Base-by-base conservation (phyloP, 2,888 invertebrate genomes). In the Rhagonycha fulva region DNA sequence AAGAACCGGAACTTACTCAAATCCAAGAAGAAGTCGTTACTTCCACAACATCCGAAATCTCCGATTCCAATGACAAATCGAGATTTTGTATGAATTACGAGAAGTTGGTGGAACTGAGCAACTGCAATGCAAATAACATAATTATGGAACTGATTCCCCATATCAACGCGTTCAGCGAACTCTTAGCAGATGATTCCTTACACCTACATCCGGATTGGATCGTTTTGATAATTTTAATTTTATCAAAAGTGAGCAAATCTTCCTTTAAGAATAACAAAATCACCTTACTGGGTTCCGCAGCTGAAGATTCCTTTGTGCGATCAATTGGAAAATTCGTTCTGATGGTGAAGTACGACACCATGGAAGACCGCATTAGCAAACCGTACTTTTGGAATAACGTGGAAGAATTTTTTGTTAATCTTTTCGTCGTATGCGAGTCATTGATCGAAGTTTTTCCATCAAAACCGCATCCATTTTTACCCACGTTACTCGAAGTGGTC, bases 181-280 rank as follows among this genome's bases (percentile, higher is more conserved):
- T 19, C 19, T 19, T 19, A 19, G 19, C 19, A 19, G 2, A 19
- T 19, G 19, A 19, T 19, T 19, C 19, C 1, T 19, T 19, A 19
- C 2, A 19, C 19, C 19, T 19, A 19, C 19, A 19, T 2, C 19
- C 19, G 19, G 66, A 71, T 23, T 19, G 30, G n/a, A 63, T 71
- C 12, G 66, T 71, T 14, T 63, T 71, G 19, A 28, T 71, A 5
- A 79, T 82, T n/a, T 77, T 82, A 9, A 86, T 88, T 0, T 91
- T 90, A 82, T 81, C 92, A 19, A 87, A 90, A n/a, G 82, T 90
- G 28, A 89, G 89, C 87, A 62, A 83, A 82, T 79, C 80, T n/a
- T 72, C 79, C 28, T 83, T 84, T 63, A 70, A 70, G 62, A 70
- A 70, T n/a, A 80, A 80, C 32, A 82, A 82, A 77, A 75, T 69